Evolutionary conservation across 2,797 vertebrate genomes (phyloP).

Genomic region (Ambastaia sidthimunki): DNA sequence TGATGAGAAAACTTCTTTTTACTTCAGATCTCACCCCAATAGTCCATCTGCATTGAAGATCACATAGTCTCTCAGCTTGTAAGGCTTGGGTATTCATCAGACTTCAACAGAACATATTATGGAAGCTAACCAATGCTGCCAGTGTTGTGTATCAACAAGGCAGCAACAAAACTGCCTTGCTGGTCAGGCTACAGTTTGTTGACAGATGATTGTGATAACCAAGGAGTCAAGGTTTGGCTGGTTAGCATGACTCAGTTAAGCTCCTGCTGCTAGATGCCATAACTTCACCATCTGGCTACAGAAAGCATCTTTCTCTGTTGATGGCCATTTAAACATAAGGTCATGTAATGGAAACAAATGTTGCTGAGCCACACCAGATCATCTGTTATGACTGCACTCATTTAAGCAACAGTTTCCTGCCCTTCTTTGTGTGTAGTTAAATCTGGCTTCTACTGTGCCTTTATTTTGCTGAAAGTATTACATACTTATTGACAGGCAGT

Average conservation of each 20-base stretch:
- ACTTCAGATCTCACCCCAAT: not conserved
- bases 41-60: not conserved
- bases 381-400: too few species aligned
- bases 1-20: not conserved
- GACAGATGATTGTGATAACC: not conserved
- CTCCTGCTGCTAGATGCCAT: not conserved
- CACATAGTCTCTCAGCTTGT: not conserved
- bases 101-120: not conserved
- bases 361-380: too few species aligned
- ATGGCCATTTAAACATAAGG: not conserved
- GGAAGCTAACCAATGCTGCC: not conserved
- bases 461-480: not conserved
- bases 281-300: not conserved
- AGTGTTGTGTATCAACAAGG: slow-evolving; percentile 1
- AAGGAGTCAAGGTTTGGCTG: not conserved
- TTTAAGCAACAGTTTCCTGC: too few species aligned
- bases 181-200: not conserved
- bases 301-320: not conserved
- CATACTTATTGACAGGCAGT: not conserved
- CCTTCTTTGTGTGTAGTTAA: not conserved
- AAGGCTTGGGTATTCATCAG: not conserved
- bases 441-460: not conserved
- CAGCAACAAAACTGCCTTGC: not conserved
- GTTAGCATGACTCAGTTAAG: not conserved
- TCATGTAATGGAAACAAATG: too few species aligned